Percentiles rank a stretch among this genome's conserved stretches.
Conservation (phyloP, 2,113 vertebrate genomes). For the Callospermophilus lateralis region DNA sequence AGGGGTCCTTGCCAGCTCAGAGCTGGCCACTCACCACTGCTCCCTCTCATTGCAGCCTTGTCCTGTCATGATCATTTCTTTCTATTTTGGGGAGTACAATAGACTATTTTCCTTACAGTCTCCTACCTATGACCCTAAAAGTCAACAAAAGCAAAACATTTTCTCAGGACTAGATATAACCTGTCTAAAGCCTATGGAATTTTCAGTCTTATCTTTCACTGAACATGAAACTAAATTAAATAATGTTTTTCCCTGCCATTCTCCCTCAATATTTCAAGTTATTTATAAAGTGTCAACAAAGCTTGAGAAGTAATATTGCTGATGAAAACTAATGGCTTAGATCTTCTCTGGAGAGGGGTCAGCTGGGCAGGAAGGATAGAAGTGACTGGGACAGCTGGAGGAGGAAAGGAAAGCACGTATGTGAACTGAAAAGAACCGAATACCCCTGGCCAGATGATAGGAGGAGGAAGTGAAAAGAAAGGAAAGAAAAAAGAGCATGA, state of each 20-base stretch:
- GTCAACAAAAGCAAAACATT: slow-evolving; percentile 23
- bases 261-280: background rate
- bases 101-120: slow-evolving; percentile 12
- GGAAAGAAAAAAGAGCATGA: background rate
- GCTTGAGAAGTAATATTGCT: background rate
- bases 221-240: slow-evolving; percentile 15
- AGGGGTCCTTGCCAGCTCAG: background rate
- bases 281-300: background rate
- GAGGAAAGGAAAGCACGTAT: background rate
- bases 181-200: background rate
- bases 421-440: background rate
- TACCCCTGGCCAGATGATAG: background rate
- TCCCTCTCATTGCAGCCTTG: background rate
- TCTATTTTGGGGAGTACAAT: slow-evolving; percentile 8
- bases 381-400: background rate
- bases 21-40: rapidly evolving
- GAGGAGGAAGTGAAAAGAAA: slow-evolving; percentile 4
- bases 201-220: slow-evolving; percentile 12
- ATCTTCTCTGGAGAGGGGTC: background rate
- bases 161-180: slow-evolving; percentile 5
- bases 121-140: slow-evolving; percentile 7
- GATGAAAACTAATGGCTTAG: background rate
- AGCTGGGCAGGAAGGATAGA: background rate
- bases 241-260: background rate
- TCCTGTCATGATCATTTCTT: slow-evolving; percentile 42